These are phyloP conservation scores for Halichondria panicea DNA, from an alignment of 37 sponge, comb jelly and placozoan genomes.

Conservation along the genomic window DNA sequence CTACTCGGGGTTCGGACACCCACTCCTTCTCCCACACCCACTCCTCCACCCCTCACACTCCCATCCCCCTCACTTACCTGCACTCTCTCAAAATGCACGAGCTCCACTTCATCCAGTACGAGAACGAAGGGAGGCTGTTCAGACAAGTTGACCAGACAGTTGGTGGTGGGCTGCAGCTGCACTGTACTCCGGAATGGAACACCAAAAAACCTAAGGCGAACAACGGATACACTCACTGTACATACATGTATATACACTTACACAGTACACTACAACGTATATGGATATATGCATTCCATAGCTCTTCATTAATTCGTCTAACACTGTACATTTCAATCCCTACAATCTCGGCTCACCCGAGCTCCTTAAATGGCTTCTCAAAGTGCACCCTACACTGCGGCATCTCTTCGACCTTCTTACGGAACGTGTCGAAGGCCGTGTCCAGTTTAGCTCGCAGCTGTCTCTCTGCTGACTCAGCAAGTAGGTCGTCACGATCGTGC, in stretches of 20 bases:
- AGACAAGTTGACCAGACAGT: conserved; percentile 91
- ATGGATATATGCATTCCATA: too few species aligned
- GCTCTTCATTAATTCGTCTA: too few species aligned
- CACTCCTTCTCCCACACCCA: background rate
- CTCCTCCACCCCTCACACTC: too few species aligned
- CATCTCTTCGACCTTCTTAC: conserved; percentile 76
- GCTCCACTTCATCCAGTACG: conserved; percentile 91
- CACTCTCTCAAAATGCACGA: conserved; percentile 98
- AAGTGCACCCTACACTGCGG: conserved; percentile 77
- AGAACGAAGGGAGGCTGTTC: conserved; percentile 94
- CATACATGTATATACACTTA: background rate
- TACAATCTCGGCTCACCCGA: conserved; percentile 81
- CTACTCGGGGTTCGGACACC: background rate
- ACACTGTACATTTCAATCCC: too few species aligned
- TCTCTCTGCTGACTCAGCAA: conserved; percentile 97
- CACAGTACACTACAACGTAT: background rate
- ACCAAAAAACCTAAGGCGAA: conserved; percentile 84
- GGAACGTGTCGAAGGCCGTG: conserved; percentile 90
- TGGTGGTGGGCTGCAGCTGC: conserved; percentile 90
- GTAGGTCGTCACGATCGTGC: conserved; percentile 97
- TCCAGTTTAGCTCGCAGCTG: conserved; percentile 91
- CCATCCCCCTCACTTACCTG: conserved; percentile 35
- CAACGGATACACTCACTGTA: background rate
- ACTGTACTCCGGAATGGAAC: conserved; percentile 92
- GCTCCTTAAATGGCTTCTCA: conserved; percentile 93